Evolutionary conservation across 1,140 invertebrate genomes (phyloP).

Genomic region (Palaemon carinicauda): DNA sequence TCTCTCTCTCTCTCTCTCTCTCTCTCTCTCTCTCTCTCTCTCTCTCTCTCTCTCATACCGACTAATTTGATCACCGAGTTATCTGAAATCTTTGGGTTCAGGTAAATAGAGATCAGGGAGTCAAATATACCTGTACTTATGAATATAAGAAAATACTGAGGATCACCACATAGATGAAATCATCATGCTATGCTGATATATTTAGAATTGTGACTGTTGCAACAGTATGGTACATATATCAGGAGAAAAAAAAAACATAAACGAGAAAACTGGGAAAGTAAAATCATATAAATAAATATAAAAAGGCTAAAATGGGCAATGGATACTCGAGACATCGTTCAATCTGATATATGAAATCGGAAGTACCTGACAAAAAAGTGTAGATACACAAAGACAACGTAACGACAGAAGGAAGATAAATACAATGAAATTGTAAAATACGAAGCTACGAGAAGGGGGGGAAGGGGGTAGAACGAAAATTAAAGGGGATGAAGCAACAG

Average conservation of each 20-base stretch:
- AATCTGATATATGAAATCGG: background rate
- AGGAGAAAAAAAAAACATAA: background rate
- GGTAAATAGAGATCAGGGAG: too few species aligned
- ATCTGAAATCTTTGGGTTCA: too few species aligned
- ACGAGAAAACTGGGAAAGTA: background rate
- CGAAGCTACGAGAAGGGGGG: background rate
- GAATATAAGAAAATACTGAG: too few species aligned
- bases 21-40: slow-evolving; percentile 31
- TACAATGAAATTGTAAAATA: background rate
- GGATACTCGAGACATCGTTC: too few species aligned
- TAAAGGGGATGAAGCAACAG: background rate
- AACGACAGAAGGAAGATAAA: too few species aligned
- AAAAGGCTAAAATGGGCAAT: background rate
- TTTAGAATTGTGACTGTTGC: too few species aligned
- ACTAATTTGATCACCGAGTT: background rate
- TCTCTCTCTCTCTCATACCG: slow-evolving; percentile 9
- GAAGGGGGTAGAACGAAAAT: background rate
- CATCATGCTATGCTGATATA: too few species aligned
- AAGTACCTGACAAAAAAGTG: background rate
- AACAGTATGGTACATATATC: too few species aligned
- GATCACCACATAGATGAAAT: too few species aligned
- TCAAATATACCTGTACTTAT: too few species aligned
- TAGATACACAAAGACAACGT: background rate
- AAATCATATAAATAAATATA: background rate
- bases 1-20: slow-evolving; percentile 41